Evolutionary conservation across 2,113 vertebrate species (phyloP), one percentile per base, ranked within the genome.

Genomic region (Cynocephalus volans): DNA sequence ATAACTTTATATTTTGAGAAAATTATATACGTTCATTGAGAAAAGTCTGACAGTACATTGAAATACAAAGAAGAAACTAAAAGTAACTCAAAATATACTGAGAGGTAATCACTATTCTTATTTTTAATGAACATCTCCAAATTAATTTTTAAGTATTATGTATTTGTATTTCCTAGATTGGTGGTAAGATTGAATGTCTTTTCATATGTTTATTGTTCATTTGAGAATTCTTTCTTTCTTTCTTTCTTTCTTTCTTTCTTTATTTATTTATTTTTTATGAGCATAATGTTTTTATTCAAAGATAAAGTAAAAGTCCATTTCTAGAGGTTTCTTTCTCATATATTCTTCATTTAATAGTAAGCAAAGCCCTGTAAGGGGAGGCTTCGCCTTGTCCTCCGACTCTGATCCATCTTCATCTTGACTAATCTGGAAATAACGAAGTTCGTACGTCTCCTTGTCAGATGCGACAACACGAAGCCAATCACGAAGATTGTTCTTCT

Each of bases 341-440:
- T 88, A 97, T 41, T 4, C 80, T 84, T 93, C 36, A 5, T 0
- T 67, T 76, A 54, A 0, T 54, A 90, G 31, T 8, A 90, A 26
- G 69, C 5, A 23, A 93, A 88, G 77, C 90, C 84, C 48, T 82
- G 1, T 17, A 62, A 26, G 9, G 11, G 23, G 21, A 28, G 1
- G 52, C 80, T n/a, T n/a, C 36, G 70, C 8, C 98, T 62, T 99
- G 6, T 99, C 99, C 88, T 99, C 99, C 0, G 99, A 98, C 83
- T 99, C 99, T 0, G 99, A 99, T 1, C 99, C 99, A 18, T 99
- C 99, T 3, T 99, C 99, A 4, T 99, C 99, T 94, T 99, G 99
- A 79, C 99, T 99, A 98, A 99, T 99, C 97, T 99, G 99, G 99
- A 99, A 99, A 98, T 99, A 99, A 9, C 99, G 99, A 76, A 99